Percentiles rank a stretch among this genome's conserved stretches.
Conservation (phyloP, 2,113 vertebrate species). For the Addax nasomaculatus region DNA sequence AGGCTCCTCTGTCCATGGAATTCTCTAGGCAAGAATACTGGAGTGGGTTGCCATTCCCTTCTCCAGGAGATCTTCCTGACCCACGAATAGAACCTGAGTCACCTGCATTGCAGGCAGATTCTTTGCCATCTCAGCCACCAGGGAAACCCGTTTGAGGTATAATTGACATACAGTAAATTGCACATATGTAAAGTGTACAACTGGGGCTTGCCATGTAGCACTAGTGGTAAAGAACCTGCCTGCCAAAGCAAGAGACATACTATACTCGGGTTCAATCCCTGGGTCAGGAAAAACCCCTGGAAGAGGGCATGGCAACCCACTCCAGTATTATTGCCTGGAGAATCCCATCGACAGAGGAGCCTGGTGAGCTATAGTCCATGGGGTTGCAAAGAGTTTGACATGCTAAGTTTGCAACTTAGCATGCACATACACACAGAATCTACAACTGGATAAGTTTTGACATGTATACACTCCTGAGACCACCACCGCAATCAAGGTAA, state of each 20-base stretch:
- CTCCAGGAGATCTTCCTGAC: background rate
- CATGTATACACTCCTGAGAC: background rate
- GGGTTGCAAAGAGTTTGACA: background rate
- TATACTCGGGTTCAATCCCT: background rate
- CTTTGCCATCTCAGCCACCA: background rate
- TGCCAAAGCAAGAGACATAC: background rate
- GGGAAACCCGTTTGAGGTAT: background rate
- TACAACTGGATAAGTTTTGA: background rate
- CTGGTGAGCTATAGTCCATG: background rate
- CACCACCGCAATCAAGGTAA: background rate
- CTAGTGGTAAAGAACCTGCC: background rate
- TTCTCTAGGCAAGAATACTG: background rate
- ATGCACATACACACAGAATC: background rate
- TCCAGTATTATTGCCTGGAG: background rate
- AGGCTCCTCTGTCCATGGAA: background rate
- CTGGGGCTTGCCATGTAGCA: background rate
- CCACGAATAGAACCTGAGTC: background rate
- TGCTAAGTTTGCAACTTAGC: background rate
- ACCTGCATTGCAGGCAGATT: background rate
- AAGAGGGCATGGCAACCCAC: background rate
- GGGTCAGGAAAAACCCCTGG: background rate
- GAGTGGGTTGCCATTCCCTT: background rate
- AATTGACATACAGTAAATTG: background rate
- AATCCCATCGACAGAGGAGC: background rate
- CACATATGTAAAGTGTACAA: background rate